Percentiles rank a stretch among this genome's conserved stretches.
Evolutionary conservation across 2,113 vertebrate species (phyloP).

Genomic region (Lepus europaeus): DNA sequence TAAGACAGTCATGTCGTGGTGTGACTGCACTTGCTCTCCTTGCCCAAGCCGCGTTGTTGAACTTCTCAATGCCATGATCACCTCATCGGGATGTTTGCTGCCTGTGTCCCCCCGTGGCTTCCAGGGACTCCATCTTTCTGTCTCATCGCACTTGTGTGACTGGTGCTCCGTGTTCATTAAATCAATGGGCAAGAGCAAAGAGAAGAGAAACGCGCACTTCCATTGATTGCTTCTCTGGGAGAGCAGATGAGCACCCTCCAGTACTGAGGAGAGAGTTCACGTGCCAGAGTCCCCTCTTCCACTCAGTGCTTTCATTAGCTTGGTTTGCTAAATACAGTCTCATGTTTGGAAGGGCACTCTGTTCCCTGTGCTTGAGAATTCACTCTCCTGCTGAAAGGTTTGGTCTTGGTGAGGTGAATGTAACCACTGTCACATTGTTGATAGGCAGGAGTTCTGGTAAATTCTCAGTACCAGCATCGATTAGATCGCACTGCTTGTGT

Average conservation of each 20-base stretch:
- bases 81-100: slow-evolving; percentile 91
- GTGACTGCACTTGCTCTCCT: slow-evolving; percentile 85
- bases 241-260: slow-evolving; percentile 88
- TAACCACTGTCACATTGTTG: slow-evolving; percentile 68
- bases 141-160: slow-evolving; percentile 94
- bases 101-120: slow-evolving; percentile 90
- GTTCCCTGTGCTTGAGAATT: slow-evolving; percentile 53
- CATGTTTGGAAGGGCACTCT: slow-evolving; percentile 42
- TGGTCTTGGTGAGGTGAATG: slow-evolving; percentile 73
- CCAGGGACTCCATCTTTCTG: slow-evolving; percentile 95
- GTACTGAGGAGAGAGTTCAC: slow-evolving; percentile 86
- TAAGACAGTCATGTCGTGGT: slow-evolving; percentile 78
- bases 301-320: slow-evolving; percentile 77
- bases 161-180: slow-evolving; percentile 95
- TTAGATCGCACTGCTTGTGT: slow-evolving; percentile 21
- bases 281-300: slow-evolving; percentile 69
- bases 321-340: slow-evolving; percentile 67
- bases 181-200: slow-evolving; percentile 94
- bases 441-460: slow-evolving; percentile 49
- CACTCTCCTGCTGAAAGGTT: slow-evolving; percentile 67
- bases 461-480: slow-evolving; percentile 44
- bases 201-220: slow-evolving; percentile 90
- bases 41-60: slow-evolving; percentile 84
- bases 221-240: slow-evolving; percentile 91
- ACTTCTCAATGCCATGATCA: slow-evolving; percentile 83